Evolutionary conservation across 2,113 vertebrate species (phyloP).

Genomic region (Fulmarus glacialis): DNA sequence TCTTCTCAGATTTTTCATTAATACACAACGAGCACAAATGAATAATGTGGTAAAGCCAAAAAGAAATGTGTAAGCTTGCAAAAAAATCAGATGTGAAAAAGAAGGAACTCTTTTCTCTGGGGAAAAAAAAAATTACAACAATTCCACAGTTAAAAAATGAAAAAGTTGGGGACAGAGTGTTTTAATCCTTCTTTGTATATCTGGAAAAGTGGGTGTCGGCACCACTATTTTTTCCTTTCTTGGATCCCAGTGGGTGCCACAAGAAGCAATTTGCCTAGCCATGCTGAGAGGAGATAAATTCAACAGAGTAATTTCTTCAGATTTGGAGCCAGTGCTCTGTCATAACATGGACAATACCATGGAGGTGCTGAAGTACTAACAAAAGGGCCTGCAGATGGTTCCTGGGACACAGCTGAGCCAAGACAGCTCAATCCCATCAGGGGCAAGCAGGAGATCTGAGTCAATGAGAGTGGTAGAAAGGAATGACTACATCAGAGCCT

Average conservation of each 20-base stretch:
- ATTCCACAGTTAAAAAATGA: not conserved
- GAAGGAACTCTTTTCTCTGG: not conserved
- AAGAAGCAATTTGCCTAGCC: not conserved
- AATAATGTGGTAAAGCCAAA: not conserved
- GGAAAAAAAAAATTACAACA: not conserved
- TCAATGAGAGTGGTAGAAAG: slow-evolving; percentile 19
- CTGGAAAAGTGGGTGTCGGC: not conserved
- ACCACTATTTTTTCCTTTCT: not conserved
- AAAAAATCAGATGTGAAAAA: slow-evolving; percentile 9
- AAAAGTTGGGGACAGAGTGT: not conserved
- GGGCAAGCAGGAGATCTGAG: not conserved
- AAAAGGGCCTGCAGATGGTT: not conserved
- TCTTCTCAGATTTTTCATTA: not conserved
- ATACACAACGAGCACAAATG: not conserved
- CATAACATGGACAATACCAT: not conserved
- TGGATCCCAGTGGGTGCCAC: not conserved
- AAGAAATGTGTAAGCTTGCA: slow-evolving; percentile 20
- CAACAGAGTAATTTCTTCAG: not conserved
- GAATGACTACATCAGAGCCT: slow-evolving; percentile 2
- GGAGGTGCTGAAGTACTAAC: not conserved
- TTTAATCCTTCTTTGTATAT: not conserved
- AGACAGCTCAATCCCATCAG: not conserved
- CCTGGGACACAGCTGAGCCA: not conserved
- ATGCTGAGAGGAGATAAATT: not conserved
- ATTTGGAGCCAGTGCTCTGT: not conserved